Conservation (phyloP, 1,140 invertebrate genomes). For the Popillia japonica region DNA sequence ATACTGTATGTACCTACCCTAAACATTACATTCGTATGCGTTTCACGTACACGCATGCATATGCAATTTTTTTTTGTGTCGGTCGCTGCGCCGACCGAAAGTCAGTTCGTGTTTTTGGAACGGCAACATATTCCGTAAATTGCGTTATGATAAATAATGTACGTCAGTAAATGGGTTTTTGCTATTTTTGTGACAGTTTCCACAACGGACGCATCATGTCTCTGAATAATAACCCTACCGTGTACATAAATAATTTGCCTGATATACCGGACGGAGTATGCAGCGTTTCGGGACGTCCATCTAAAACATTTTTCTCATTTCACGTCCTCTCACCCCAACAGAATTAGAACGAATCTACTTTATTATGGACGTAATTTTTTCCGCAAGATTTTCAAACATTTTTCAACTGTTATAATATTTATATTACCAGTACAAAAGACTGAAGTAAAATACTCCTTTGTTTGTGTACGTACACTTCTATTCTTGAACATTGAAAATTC, state of each 20-base stretch:
- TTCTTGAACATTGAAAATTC: background rate
- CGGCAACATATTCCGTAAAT: constrained; percentile 34
- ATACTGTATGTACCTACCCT: background rate
- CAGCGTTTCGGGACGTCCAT: background rate
- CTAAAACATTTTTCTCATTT: background rate
- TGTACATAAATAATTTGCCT: constrained; percentile 28
- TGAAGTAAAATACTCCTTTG: too few species aligned
- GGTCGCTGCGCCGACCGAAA: constrained; percentile 17
- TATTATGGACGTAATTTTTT: background rate
- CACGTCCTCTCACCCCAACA: background rate
- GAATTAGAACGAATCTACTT: background rate
- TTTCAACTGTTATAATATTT: too few species aligned
- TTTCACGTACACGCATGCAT: constrained; percentile 21
- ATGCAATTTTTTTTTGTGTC: constrained; percentile 29
- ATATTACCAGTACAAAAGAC: too few species aligned
- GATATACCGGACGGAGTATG: constrained; percentile 20
- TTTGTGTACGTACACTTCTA: too few species aligned
- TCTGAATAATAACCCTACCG: constrained; percentile 38
- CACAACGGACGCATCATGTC: constrained; percentile 40
- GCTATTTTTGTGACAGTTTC: constrained; percentile 43
- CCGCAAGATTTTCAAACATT: background rate
- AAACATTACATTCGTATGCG: constrained; percentile 9
- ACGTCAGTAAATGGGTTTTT: constrained; percentile 43
- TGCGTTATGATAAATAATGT: constrained; percentile 43
- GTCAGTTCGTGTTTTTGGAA: constrained; percentile 29